Percentiles rank a stretch among this genome's conserved stretches.
Evolutionary conservation across 2,888 invertebrate species (phyloP).

Genomic region (Nomada flava): DNA sequence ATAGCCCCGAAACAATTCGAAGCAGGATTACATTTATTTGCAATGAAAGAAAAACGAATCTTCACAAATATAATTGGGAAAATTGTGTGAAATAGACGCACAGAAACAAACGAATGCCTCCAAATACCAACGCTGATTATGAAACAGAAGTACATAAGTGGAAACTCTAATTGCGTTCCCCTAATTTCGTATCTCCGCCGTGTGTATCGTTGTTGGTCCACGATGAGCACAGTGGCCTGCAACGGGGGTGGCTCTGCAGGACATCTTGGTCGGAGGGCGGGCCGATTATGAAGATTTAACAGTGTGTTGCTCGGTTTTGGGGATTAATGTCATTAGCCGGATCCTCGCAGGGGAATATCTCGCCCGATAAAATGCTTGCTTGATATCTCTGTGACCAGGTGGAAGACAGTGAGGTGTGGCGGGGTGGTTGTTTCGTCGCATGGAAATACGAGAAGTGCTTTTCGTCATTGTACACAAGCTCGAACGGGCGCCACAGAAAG

Average conservation of each 20-base stretch:
- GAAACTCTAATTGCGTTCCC: neutral
- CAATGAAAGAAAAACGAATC: too few species aligned
- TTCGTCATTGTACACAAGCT: conserved; percentile 32
- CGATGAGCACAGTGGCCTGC: neutral
- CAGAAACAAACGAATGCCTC: too few species aligned
- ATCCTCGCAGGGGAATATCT: conserved; percentile 57
- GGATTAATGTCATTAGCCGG: conserved; percentile 38
- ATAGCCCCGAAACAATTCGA: too few species aligned
- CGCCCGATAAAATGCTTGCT: conserved; percentile 24
- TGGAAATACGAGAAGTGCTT: conserved; percentile 33
- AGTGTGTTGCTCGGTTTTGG: conserved; percentile 13
- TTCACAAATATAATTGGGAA: too few species aligned
- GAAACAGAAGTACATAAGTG: too few species aligned
- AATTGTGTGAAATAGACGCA: too few species aligned
- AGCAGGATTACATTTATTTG: too few species aligned
- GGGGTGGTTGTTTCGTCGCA: conserved; percentile 7
- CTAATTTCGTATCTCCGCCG: neutral
- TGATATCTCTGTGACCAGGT: conserved; percentile 13
- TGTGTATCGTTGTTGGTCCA: neutral
- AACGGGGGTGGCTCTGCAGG: neutral
- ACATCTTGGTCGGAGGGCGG: neutral
- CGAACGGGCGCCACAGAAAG: conserved; percentile 23
- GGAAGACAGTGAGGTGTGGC: too few species aligned
- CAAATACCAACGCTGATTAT: too few species aligned
- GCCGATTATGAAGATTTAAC: conserved; percentile 42